Conservation (phyloP, 2,888 invertebrate species). For the Drosophila quinaria region DNA sequence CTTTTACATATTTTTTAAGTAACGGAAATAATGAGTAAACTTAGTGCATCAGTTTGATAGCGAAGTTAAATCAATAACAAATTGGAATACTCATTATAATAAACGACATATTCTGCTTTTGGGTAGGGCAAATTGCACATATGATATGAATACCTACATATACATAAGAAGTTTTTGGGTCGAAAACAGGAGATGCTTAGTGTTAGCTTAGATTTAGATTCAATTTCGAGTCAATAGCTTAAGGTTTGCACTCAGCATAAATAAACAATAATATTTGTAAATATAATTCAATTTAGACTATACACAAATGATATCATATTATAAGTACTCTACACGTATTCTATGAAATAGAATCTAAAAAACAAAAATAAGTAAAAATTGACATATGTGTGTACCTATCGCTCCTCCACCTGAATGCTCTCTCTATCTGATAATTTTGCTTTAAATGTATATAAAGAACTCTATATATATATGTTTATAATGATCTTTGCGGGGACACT, state of each 20-base stretch:
- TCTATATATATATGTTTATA: no score
- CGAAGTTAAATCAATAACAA: neutral
- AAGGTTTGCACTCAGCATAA: slow-evolving; percentile 39
- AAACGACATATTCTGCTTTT: slow-evolving; percentile 2
- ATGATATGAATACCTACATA: slow-evolving; percentile 14
- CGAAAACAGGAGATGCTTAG: slow-evolving; percentile 63
- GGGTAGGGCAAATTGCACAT: slow-evolving; percentile 34
- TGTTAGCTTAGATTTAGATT: slow-evolving; percentile 48
- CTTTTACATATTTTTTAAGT: no score
- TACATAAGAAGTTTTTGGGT: slow-evolving; percentile 45
- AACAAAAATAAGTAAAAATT: slow-evolving; percentile 46
- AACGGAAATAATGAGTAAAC: neutral
- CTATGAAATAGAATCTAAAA: slow-evolving; percentile 68
- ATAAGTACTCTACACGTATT: slow-evolving; percentile 55
- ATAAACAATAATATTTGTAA: slow-evolving; percentile 30
- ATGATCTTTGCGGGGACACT: no score
- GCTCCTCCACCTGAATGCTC: slow-evolving; percentile 77
- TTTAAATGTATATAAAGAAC: slow-evolving; percentile 58
- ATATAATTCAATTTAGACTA: slow-evolving; percentile 30
- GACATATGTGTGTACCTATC: slow-evolving; percentile 77
- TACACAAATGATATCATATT: slow-evolving; percentile 33
- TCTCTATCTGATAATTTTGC: slow-evolving; percentile 69
- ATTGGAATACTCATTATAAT: neutral
- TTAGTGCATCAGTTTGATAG: no score
- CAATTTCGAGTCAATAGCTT: slow-evolving; percentile 60